A percentile compares a stretch with the other conserved stretches of the same genome.
phyloP scores from a whole-genome alignment of 2,797 vertebrate species.

The Artibeus lituratus region DNA sequence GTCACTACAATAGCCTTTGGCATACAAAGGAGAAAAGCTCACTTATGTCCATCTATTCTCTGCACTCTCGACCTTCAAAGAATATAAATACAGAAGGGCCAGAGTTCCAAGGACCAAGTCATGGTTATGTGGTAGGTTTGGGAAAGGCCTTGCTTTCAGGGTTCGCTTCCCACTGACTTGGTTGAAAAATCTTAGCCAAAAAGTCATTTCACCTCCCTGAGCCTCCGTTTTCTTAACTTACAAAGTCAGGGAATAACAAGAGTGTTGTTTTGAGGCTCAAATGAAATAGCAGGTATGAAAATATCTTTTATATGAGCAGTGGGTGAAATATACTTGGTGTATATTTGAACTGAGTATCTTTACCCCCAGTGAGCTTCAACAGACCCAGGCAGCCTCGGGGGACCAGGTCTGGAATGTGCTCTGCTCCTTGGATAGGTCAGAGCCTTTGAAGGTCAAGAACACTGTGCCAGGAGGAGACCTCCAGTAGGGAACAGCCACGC shows the following conservation, averaged over 20 bases:
- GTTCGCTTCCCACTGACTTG: background rate
- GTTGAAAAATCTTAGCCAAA: constrained; percentile 27
- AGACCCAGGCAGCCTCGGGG: background rate
- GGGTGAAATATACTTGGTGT: background rate
- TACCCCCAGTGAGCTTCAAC: background rate
- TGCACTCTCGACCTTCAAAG: constrained; percentile 16
- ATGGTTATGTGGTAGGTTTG: constrained; percentile 21
- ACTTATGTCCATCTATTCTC: background rate
- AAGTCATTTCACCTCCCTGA: background rate
- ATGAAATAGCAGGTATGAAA: background rate
- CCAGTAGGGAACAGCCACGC: background rate
- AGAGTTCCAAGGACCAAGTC: background rate
- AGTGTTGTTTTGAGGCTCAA: constrained; percentile 41
- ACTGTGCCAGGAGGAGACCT: background rate
- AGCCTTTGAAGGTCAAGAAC: background rate
- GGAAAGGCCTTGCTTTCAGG: background rate
- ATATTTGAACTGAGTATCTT: background rate
- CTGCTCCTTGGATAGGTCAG: background rate
- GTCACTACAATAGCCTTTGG: background rate
- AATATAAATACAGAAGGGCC: background rate
- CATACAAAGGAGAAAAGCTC: constrained; percentile 4
- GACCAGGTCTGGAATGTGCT: background rate
- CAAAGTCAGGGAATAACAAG: background rate
- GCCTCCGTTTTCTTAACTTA: background rate
- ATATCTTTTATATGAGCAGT: background rate